Evolutionary conservation across 2,888 invertebrate genomes (phyloP), one percentile per base, ranked within the genome.

Genomic region (Pristionchus fissidentatus): DNA sequence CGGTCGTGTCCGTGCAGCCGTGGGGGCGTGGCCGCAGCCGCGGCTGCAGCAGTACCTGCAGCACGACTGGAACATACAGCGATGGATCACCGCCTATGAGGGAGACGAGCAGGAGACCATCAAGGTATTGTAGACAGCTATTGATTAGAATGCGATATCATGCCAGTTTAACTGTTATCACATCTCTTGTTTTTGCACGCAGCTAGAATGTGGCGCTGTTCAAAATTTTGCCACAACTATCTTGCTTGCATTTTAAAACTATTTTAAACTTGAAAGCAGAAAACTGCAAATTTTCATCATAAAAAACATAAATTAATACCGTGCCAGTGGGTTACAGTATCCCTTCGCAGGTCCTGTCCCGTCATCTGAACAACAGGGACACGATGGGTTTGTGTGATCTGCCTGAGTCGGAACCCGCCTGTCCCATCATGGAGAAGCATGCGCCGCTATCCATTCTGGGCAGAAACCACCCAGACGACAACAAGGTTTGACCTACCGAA

Each of bases 21-120:
- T 75, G n/a, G 75, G 75, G 46, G 46, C 43, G 29, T 41, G 70
- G 70, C 10, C 32, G n/a, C 55, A 57, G 32, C 38, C 35, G 5
- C 22, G 35, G n/a, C 35, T 35, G 1, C 22, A 35, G 32, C 55
- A 79, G 35, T 79, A 79, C 49, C 38, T 79, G 73, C 70, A 84
- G 57, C 87, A 89, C 70, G 85, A 84, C 32, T 92, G 86, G 83
- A 90, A 92, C 84, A 85, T 91, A 4, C 87, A 90, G 55, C 85
- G 91, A 78, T 91, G 91, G 91, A 77, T 88, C 10, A 86, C 86
- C 26, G 91, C 91, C 29, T 92, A 90, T 75, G 87, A 86, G 35
- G 87, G 87, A 10, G 87, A 91, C 82, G 86, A 90, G 57, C 86
- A 87, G 4, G 83, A 86, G 46, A 89, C 90, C 7, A 85, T 86